Base-by-base conservation (phyloP, 2,113 vertebrate species). In the Speoplatyrhinus poulsoni region DNA sequence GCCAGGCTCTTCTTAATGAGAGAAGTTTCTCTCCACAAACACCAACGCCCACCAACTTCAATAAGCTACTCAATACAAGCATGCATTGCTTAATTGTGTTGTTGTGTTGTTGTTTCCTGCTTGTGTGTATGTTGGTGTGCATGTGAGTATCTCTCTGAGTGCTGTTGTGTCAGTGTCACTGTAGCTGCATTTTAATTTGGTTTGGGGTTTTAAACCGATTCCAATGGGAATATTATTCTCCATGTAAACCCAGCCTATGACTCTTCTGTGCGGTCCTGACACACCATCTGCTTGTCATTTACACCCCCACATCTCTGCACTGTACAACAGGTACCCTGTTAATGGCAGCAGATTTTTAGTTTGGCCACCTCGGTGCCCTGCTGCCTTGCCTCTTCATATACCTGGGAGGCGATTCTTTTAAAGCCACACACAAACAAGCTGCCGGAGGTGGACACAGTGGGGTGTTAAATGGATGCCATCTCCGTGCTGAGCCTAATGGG, bases 1-100 rank as follows among this genome's bases (percentile, higher is more conserved):
- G 64, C 70, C 62, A 6, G 46, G 9, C 32, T 46, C 62, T 70
- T 55, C 52, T 73, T 83, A 88, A 82, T 85, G 84, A 90, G 81
- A 69, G 63, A 72, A 82, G 78, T 83, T 86, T 16, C 55, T 55
- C 9, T 74, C 62, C 73, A 67, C 60, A 62, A 66, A 77, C 69
- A 55, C 49, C 52, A 72, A 64, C 66, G 72, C 48, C n/a, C 67
- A 8, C 71, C 57, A 73, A 87, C 79, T 85, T 85, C 82, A 79
- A 82, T 76, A 73, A 84, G 75, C 66, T 60, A 0, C 36, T 12
- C 61, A 77, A 10, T 52, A 49, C 16, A 49, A 48, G 33, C 58
- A 67, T 2, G 56, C n/a, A 6, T 65, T 52, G 3, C 33, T 54
- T 60, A 26, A 56, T 19, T 19, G 19, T 19, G 19, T 19, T 19